Evolutionary conservation across 2,888 invertebrate species (phyloP).

Genomic region (Tetragonisca angustula): DNA sequence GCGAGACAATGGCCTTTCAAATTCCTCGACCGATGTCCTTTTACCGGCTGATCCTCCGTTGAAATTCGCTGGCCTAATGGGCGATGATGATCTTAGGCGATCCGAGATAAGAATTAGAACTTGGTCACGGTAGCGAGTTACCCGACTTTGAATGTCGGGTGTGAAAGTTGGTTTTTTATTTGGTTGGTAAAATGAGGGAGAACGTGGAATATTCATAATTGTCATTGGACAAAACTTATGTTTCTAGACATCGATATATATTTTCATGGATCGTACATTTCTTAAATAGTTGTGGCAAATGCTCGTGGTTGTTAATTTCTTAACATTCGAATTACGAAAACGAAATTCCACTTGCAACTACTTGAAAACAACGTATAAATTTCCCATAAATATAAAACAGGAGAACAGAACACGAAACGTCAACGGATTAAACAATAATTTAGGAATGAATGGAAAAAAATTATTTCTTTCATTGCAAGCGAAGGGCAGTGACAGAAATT

Average conservation of each 20-base stretch:
- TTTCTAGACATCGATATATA: neutral
- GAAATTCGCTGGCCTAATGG: neutral
- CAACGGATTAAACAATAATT: neutral
- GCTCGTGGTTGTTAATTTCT: neutral
- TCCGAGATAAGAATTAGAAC: neutral
- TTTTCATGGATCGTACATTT: neutral
- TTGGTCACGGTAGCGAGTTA: neutral
- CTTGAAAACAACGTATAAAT: too few species aligned
- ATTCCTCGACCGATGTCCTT: neutral
- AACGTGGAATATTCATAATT: too few species aligned
- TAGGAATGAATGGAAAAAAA: neutral
- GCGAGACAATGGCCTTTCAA: conserved; percentile 18
- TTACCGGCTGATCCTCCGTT: neutral
- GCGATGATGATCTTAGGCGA: neutral
- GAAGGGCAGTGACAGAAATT: neutral
- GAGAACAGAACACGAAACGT: neutral
- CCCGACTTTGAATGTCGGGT: too few species aligned
- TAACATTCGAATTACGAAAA: neutral
- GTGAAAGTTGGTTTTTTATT: too few species aligned
- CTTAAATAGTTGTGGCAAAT: neutral
- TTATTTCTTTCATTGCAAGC: neutral
- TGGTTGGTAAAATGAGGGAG: too few species aligned
- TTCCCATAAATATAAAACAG: too few species aligned
- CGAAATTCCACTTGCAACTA: neutral
- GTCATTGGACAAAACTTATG: neutral